Conservation (phyloP, 2,888 invertebrate genomes). For the Nycteola revayana region DNA sequence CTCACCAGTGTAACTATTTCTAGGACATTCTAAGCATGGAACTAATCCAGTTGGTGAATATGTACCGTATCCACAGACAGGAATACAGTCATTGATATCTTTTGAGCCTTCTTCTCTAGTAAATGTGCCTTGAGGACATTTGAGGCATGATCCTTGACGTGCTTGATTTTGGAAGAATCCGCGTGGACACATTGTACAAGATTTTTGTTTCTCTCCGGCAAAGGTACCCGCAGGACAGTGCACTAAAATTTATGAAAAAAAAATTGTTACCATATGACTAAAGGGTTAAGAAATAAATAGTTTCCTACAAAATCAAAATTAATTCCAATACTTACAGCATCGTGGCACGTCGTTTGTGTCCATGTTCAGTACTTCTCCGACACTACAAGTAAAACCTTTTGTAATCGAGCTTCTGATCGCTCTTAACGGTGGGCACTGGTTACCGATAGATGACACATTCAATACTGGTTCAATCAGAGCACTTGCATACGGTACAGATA, state of each 20-base stretch:
- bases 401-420: conserved; percentile 92
- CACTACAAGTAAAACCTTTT: conserved; percentile 95
- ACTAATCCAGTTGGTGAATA: conserved; percentile 97
- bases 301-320: conserved; percentile 1
- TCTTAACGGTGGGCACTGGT: conserved; percentile 95
- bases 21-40: conserved; percentile 96
- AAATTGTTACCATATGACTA: too few relatives aligned
- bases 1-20: conserved; percentile 93
- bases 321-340: conserved; percentile 88
- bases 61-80: conserved; percentile 97
- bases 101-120: conserved; percentile 95
- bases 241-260: conserved; percentile 78
- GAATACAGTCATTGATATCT: conserved; percentile 91
- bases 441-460: conserved; percentile 94
- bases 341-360: conserved; percentile 95
- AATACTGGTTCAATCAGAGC: conserved; percentile 93
- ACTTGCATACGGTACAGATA: conserved; percentile 96
- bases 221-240: conserved; percentile 98
- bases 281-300: conserved; percentile 2
- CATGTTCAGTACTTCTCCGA: conserved; percentile 97
- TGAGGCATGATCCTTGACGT: conserved; percentile 93
- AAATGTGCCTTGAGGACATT: conserved; percentile 96
- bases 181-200: conserved; percentile 94
- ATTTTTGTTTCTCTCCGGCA: conserved; percentile 93
- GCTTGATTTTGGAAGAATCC: conserved; percentile 97